Base-by-base conservation (phyloP, 2,888 invertebrate genomes). In the Dimorphilus gyrociliatus region DNA sequence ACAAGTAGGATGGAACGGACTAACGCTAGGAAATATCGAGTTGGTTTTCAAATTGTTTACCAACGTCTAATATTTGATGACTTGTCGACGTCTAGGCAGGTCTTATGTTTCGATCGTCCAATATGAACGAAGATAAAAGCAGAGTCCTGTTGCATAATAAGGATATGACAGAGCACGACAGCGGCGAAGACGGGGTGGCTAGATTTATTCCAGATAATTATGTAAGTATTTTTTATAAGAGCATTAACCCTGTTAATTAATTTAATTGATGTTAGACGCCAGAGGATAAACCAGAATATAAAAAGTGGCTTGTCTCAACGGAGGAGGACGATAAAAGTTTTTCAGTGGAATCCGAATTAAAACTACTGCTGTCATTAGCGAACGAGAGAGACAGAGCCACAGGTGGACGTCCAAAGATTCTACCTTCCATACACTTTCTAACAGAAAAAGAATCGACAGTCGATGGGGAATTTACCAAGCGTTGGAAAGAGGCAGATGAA, bases 61-160 rank as follows among this genome's bases (percentile, higher is more conserved):
- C 33, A 41, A 2, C 38, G 55, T 12, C 38, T 48, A 23, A 49
- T 32, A 16, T 44, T 48, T 1, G 38, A 46, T 13, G 41, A 48
- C 30, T 43, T 42, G n/a, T n/a, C 32, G 40, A 46, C 7, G 53
- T 53, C 45, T 53, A 51, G 41, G 41, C 48, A 16, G 52, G 53
- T 37, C 38, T 58, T 18, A 58, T 58, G 58, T 53, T 45, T 34
- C 40, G 55, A 14, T 47, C 55, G 1, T 54, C 56, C 1, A 37
- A 42, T 10, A 48, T 37, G 16, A 56, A 58, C 37, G 41, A 49
- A 31, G 54, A 56, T 37, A 35, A 51, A 13, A 47, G 51, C 8
- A 42, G 47, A 16, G 46, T 58, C 16, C 44, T 55, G n/a, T 39
- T 46, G 15, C 46, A 45, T 42, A 55, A 55, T 39, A 54, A 50